A percentile compares a stretch with the other conserved stretches of the same genome.
phyloP scores from a whole-genome alignment of 2,113 vertebrate genomes.

The Albula glossodonta region DNA sequence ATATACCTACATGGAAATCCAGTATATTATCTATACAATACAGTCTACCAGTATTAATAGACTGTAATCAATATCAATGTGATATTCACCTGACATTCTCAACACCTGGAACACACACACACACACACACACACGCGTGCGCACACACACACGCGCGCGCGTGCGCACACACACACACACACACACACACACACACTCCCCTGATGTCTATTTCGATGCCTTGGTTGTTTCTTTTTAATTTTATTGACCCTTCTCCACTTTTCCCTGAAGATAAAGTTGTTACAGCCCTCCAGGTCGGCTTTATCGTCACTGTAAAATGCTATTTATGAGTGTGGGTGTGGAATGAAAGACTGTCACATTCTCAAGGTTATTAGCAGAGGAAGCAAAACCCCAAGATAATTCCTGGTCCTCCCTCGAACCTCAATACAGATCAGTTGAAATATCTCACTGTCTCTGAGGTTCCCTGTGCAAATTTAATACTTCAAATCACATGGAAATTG shows the following conservation, averaged over 20 bases:
- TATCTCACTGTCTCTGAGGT: background rate
- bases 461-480: conserved; percentile 20
- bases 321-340: conserved; percentile 18
- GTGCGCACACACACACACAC: conserved; percentile 15
- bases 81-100: no score
- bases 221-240: background rate
- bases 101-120: background rate
- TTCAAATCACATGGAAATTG: background rate
- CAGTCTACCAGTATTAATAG: no score
- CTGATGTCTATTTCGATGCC: background rate
- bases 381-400: conserved; percentile 16
- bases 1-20: no score
- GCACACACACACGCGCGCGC: background rate
- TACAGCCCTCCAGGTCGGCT: conserved; percentile 18
- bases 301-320: conserved; percentile 25
- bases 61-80: no score
- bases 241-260: background rate
- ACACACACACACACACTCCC: background rate
- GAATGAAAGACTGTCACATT: conserved; percentile 23
- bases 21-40: no score
- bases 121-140: background rate
- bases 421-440: conserved; percentile 22
- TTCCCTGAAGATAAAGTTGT: background rate
- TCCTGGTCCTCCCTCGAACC: background rate
- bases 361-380: conserved; percentile 25